Conservation (phyloP, 1,140 invertebrate genomes). For the Drosophila fuyamai region DNA sequence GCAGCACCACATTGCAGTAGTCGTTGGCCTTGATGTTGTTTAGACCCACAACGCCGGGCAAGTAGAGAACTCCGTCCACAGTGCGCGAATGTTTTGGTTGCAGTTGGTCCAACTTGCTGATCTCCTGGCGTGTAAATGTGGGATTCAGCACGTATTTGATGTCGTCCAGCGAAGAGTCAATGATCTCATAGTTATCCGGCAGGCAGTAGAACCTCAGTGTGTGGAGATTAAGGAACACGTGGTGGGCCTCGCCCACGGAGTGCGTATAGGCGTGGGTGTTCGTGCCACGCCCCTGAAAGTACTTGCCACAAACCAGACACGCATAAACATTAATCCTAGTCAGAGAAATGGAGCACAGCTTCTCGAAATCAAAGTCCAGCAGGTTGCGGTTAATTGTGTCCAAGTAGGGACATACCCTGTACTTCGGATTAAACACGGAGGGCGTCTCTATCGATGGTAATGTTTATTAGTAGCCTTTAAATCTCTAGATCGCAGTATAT, state of each 20-base stretch:
- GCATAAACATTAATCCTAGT: constrained; percentile 99
- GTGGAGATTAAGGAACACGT: constrained; percentile 98
- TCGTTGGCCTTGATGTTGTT: constrained; percentile 99
- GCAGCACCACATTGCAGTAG: constrained; percentile 99
- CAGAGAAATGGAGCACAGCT: constrained; percentile 98
- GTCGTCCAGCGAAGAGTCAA: constrained; percentile 99
- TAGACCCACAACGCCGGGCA: constrained; percentile 97
- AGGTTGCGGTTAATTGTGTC: constrained; percentile 98
- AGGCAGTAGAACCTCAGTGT: constrained; percentile 99
- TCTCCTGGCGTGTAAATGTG: constrained; percentile 93
- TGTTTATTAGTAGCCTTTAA: not conserved
- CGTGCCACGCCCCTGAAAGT: constrained; percentile 98
- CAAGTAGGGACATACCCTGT: constrained; percentile 93
- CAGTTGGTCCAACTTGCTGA: constrained; percentile 90
- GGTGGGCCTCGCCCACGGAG: constrained; percentile 98
- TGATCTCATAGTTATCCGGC: constrained; percentile 99
- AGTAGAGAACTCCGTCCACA: constrained; percentile 96
- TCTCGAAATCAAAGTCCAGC: constrained; percentile 99
- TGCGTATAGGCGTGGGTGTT: constrained; percentile 99
- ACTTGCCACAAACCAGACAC: constrained; percentile 99
- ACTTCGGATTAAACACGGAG: constrained; percentile 83
- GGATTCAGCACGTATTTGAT: constrained; percentile 99
- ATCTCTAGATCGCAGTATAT: fast-evolving
- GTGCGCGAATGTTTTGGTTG: constrained; percentile 96
- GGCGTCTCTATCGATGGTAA: constrained; percentile 62